Evolutionary conservation across 2,888 invertebrate genomes (phyloP).

Genomic region (Penaeus monodon): DNA sequence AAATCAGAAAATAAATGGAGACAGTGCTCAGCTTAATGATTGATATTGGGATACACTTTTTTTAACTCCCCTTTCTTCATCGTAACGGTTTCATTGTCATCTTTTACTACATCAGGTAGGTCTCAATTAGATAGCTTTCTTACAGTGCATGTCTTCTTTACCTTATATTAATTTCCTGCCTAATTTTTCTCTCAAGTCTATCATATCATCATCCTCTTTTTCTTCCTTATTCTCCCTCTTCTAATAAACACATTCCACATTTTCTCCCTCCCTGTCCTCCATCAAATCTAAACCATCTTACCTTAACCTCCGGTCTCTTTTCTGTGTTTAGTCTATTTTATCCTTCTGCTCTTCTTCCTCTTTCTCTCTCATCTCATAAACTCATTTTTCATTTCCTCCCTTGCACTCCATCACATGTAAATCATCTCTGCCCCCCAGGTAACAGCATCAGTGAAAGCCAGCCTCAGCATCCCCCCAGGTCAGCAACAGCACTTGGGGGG

Average conservation of each 20-base stretch:
- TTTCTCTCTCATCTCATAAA: background rate
- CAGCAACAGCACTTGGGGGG: conserved; percentile 66
- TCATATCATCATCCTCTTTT: background rate
- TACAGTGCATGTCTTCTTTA: no score
- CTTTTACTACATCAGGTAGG: no score
- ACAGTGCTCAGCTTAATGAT: no score
- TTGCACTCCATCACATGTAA: background rate
- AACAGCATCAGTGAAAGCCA: conserved; percentile 46
- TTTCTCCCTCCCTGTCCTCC: no score
- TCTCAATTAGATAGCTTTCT: no score
- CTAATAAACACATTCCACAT: no score
- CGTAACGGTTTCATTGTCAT: no score
- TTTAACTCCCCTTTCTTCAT: no score
- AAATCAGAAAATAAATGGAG: no score
- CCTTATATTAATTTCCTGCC: background rate
- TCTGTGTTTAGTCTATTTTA: background rate
- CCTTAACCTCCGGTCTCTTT: background rate
- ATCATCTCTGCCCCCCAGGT: conserved; percentile 36
- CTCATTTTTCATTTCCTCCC: background rate
- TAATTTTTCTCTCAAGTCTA: background rate
- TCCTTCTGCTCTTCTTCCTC: background rate
- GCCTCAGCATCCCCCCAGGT: conserved; percentile 47
- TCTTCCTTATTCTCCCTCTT: background rate
- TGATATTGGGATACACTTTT: no score
- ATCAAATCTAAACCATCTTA: no score